phyloP scores from a whole-genome alignment of 2,888 invertebrate species.

The Drosophila macrospina region DNA sequence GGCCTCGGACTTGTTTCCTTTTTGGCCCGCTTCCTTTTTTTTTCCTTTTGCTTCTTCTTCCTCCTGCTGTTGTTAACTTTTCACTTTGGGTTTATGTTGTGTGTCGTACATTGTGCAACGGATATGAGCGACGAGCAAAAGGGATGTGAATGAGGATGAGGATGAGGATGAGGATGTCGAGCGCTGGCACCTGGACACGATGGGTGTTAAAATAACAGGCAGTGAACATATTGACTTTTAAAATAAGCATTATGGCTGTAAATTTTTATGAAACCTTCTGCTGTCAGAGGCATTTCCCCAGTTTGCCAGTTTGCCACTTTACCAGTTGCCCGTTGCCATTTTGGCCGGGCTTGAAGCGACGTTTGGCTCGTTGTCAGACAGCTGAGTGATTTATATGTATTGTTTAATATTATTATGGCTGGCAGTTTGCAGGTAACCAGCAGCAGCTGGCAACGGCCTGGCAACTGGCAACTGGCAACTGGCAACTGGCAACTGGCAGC shows the following conservation, averaged over 20 bases:
- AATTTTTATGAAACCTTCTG: slow-evolving; percentile 76
- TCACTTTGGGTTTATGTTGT: slow-evolving; percentile 66
- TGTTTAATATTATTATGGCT: slow-evolving; percentile 80
- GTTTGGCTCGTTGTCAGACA: slow-evolving; percentile 67
- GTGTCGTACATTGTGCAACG: slow-evolving; percentile 58
- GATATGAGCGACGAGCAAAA: slow-evolving; percentile 66
- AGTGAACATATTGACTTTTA: slow-evolving; percentile 80
- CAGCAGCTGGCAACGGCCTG: slow-evolving; percentile 15
- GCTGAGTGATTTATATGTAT: slow-evolving; percentile 79
- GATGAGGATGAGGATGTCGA: slow-evolving; percentile 37
- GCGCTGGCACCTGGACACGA: slow-evolving; percentile 77
- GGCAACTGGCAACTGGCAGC: slow-evolving; percentile 23
- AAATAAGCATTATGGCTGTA: slow-evolving; percentile 81
- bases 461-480: slow-evolving; percentile 21
- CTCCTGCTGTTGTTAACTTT: slow-evolving; percentile 38
- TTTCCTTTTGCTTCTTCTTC: slow-evolving; percentile 43
- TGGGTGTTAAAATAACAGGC: slow-evolving; percentile 81
- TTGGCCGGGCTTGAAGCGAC: slow-evolving; percentile 17
- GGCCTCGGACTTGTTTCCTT: slow-evolving; percentile 56
- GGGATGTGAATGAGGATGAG: slow-evolving; percentile 1
- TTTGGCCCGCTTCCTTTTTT: slow-evolving; percentile 28
- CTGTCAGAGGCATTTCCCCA: slow-evolving; percentile 55
- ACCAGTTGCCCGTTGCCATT: slow-evolving; percentile 45
- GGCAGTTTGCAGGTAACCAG: slow-evolving; percentile 58
- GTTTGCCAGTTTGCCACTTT: slow-evolving; percentile 18